Percentiles rank a stretch among this genome's conserved stretches.
These are phyloP conservation scores for Loris lydekkerianus DNA, from an alignment of 2,797 vertebrate species.

Conservation along the genomic window DNA sequence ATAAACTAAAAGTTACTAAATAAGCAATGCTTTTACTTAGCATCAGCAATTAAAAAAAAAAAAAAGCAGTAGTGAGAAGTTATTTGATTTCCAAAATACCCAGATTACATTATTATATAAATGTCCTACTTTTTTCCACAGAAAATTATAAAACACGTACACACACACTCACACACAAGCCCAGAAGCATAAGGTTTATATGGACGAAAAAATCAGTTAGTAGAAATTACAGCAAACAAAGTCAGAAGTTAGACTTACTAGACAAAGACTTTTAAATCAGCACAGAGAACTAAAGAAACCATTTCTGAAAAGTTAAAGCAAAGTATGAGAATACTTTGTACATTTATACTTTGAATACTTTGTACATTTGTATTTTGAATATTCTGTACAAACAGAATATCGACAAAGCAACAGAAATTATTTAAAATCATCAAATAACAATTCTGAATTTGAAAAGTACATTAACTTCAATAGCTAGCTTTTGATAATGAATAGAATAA, in stretches of 20 bases:
- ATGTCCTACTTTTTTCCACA: not conserved
- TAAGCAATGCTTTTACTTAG: not conserved
- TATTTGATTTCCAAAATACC: not conserved
- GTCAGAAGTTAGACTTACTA: not conserved
- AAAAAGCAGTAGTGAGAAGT: not conserved
- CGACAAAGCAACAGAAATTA: not conserved
- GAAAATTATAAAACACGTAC: not conserved
- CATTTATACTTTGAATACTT: too few relatives aligned
- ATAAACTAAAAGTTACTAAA: not conserved
- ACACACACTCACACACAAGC: not conserved
- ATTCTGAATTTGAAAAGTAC: not conserved
- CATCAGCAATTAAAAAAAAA: not conserved
- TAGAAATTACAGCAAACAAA: not conserved
- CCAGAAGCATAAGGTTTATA: not conserved
- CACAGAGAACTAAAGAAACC: not conserved
- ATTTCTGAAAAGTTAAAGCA: not conserved
- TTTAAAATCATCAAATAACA: not conserved
- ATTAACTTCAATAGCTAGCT: not conserved
- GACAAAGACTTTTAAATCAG: not conserved
- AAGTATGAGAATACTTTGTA: not conserved
- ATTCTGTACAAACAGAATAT: not conserved
- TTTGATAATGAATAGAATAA: not conserved
- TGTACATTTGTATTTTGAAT: too few relatives aligned
- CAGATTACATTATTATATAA: not conserved
- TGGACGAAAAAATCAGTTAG: not conserved